Conservation (phyloP, 2,888 invertebrate genomes). For the Tenodera sinensis region DNA sequence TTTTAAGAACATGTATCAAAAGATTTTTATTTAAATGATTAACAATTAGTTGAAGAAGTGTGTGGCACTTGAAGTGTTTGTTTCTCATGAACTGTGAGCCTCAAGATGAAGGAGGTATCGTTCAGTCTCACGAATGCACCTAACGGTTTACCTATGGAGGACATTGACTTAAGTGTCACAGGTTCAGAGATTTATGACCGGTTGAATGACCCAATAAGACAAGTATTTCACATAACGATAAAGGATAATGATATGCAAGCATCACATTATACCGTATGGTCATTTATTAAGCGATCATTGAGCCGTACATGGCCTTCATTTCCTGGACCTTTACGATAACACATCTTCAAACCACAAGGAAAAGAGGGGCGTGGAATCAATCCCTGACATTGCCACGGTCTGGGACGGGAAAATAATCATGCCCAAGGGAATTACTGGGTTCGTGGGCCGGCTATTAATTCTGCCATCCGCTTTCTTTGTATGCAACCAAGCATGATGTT, state of each 20-base stretch:
- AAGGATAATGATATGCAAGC: background rate
- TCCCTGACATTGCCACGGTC: background rate
- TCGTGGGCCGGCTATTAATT: background rate
- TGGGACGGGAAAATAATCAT: background rate
- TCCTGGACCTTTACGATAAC: background rate
- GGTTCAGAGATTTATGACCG: background rate
- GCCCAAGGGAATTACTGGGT: background rate
- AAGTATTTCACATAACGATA: background rate
- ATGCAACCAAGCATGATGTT: background rate
- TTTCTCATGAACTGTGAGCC: too few relatives aligned
- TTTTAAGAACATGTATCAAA: too few relatives aligned
- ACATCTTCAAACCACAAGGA: background rate
- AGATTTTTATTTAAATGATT: too few relatives aligned
- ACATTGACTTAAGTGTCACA: background rate
- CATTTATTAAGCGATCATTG: background rate
- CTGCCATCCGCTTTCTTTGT: background rate
- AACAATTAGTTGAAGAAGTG: too few relatives aligned
- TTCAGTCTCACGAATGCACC: too few relatives aligned
- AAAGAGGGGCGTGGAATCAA: background rate
- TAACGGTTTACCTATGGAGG: too few relatives aligned
- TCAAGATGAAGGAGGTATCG: too few relatives aligned
- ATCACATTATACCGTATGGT: background rate
- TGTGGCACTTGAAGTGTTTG: too few relatives aligned
- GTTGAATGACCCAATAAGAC: background rate
- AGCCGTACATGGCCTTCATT: background rate